Evolutionary conservation across 2,888 invertebrate species (phyloP).

Genomic region (Erebia aethiops): DNA sequence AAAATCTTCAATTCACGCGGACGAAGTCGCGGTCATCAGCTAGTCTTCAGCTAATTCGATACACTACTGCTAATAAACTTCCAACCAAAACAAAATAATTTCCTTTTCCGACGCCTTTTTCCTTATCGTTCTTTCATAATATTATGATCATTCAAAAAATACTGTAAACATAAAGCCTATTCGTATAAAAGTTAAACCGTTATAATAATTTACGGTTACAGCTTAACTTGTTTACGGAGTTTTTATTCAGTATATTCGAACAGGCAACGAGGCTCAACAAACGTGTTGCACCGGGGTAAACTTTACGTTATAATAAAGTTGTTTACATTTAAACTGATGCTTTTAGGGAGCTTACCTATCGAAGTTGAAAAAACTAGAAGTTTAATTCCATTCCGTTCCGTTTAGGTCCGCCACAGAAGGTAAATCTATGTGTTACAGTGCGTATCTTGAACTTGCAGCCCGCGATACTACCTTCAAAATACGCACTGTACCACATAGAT

Average conservation of each 20-base stretch:
- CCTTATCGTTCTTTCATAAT: neutral
- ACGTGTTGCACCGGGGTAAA: constrained; percentile 3
- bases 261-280: constrained; percentile 6
- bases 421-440: no score
- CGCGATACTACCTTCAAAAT: no score
- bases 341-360: no score
- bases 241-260: constrained; percentile 15
- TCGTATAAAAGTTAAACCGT: constrained; percentile 7
- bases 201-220: constrained; percentile 10
- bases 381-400: no score
- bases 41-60: no score
- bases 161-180: constrained; percentile 3
- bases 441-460: no score
- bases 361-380: no score
- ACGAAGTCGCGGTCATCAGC: no score
- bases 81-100: neutral
- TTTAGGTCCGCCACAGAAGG: no score
- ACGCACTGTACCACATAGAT: no score
- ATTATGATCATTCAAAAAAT: neutral
- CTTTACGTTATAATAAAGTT: constrained; percentile 4
- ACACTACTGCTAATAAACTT: neutral
- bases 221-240: constrained; percentile 1
- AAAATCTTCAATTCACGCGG: no score
- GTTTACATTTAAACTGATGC: constrained; percentile 8
- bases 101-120: neutral